Percentiles rank a stretch among this genome's conserved stretches.
Conservation (phyloP, 2,797 vertebrate genomes). For the Eidolon dupreanum region DNA sequence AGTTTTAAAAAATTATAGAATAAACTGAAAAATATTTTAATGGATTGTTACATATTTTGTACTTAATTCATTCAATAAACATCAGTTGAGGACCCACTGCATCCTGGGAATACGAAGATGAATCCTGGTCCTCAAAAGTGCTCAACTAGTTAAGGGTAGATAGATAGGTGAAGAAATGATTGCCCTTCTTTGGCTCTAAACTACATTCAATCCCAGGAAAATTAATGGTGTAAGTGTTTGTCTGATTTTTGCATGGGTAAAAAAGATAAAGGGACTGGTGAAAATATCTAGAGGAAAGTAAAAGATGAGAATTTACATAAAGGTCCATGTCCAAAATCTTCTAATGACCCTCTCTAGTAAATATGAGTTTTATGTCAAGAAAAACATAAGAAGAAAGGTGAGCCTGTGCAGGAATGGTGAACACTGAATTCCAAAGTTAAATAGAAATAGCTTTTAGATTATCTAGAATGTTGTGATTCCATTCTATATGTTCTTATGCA, state of each 20-base stretch:
- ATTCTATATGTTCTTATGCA: slow-evolving; percentile 17
- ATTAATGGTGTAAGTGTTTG: background rate
- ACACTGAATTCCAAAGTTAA: background rate
- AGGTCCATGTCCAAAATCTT: background rate
- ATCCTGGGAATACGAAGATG: background rate
- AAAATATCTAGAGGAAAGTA: background rate
- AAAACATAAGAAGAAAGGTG: background rate
- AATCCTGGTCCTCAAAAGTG: background rate
- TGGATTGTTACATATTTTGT: slow-evolving; percentile 31
- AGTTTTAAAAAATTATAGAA: slow-evolving; percentile 39
- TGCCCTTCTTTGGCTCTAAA: background rate
- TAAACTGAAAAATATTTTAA: slow-evolving; percentile 61
- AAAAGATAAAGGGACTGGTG: background rate
- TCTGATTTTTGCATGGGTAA: background rate
- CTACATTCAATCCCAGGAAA: background rate
- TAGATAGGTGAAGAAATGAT: background rate
- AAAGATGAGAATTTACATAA: background rate
- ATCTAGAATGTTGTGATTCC: background rate
- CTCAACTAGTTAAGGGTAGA: background rate
- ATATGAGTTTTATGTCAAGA: background rate
- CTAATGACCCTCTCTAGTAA: background rate
- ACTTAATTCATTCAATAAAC: slow-evolving; percentile 42
- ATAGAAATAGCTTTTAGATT: background rate
- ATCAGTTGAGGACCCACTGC: slow-evolving; percentile 32
- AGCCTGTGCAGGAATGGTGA: background rate